phyloP scores from a whole-genome alignment of 2,888 invertebrate species.

The Acanthoscelides obtectus region DNA sequence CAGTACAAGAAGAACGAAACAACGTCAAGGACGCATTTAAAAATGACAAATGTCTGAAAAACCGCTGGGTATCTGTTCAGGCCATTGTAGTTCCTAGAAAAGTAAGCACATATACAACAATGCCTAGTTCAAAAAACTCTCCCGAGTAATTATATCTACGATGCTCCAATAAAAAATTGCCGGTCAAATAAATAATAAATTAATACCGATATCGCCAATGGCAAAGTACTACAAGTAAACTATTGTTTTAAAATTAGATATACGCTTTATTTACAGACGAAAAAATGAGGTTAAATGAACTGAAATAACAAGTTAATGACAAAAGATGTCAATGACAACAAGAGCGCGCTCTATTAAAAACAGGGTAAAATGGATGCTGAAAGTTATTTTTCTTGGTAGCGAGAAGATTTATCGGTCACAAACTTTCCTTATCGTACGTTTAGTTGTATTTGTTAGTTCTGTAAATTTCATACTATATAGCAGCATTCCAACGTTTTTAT shows the following conservation, averaged over 20 bases:
- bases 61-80: too few species aligned
- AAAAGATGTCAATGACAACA: slow-evolving; percentile 43
- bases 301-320: slow-evolving; percentile 35
- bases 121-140: background rate
- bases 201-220: slow-evolving; percentile 29
- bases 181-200: slow-evolving; percentile 25
- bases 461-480: slow-evolving; percentile 6
- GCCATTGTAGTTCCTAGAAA: background rate
- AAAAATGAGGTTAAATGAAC: slow-evolving; percentile 41
- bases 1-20: too few species aligned
- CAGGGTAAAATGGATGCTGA: slow-evolving; percentile 30
- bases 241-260: slow-evolving; percentile 41
- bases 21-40: too few species aligned
- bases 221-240: slow-evolving; percentile 36
- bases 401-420: slow-evolving; percentile 45
- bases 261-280: slow-evolving; percentile 30
- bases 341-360: slow-evolving; percentile 28
- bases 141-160: background rate
- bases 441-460: slow-evolving; percentile 16
- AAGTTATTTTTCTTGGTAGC: slow-evolving; percentile 36
- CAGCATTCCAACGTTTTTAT: background rate
- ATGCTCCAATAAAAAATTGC: slow-evolving; percentile 16
- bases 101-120: background rate
- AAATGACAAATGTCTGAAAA: too few species aligned
- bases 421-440: slow-evolving; percentile 32